Evolutionary conservation across 2,888 invertebrate genomes (phyloP).

Genomic region (Cephus spinipes): DNA sequence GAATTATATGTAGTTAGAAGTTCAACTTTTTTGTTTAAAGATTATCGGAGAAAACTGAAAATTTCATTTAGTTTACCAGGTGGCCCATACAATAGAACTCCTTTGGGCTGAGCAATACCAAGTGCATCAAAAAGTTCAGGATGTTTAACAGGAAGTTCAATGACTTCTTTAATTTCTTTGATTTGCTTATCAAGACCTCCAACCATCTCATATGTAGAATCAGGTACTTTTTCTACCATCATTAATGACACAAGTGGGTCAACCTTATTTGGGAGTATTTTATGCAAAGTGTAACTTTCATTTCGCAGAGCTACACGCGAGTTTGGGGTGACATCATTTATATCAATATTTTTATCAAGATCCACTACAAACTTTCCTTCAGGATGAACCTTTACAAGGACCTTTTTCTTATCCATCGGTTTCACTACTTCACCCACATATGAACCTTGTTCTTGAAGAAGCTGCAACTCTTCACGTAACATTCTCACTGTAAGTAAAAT

Average conservation of each 20-base stretch:
- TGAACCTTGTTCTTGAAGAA: slow-evolving; percentile 97
- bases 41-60: neutral
- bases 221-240: slow-evolving; percentile 99
- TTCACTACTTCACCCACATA: slow-evolving; percentile 99
- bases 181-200: slow-evolving; percentile 99
- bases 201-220: slow-evolving; percentile 99
- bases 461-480: slow-evolving; percentile 96
- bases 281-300: slow-evolving; percentile 98
- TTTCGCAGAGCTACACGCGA: slow-evolving; percentile 97
- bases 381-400: slow-evolving; percentile 98
- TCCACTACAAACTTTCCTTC: slow-evolving; percentile 99
- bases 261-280: slow-evolving; percentile 98
- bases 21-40: neutral
- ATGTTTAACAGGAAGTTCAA: slow-evolving; percentile 99
- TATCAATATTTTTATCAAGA: slow-evolving; percentile 98
- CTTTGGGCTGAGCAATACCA: slow-evolving; percentile 99
- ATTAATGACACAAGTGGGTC: slow-evolving; percentile 98
- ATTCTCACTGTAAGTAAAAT: slow-evolving; percentile 81
- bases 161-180: slow-evolving; percentile 99
- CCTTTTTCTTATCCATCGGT: slow-evolving; percentile 99
- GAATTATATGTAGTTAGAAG: neutral
- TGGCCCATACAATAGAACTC: slow-evolving; percentile 96
- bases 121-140: slow-evolving; percentile 99
- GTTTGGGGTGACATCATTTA: slow-evolving; percentile 97
- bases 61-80: slow-evolving; percentile 76